A percentile compares a stretch with the other conserved stretches of the same genome.
Evolutionary conservation across 2,888 invertebrate genomes (phyloP).

Genomic region (Melanargia galathea): DNA sequence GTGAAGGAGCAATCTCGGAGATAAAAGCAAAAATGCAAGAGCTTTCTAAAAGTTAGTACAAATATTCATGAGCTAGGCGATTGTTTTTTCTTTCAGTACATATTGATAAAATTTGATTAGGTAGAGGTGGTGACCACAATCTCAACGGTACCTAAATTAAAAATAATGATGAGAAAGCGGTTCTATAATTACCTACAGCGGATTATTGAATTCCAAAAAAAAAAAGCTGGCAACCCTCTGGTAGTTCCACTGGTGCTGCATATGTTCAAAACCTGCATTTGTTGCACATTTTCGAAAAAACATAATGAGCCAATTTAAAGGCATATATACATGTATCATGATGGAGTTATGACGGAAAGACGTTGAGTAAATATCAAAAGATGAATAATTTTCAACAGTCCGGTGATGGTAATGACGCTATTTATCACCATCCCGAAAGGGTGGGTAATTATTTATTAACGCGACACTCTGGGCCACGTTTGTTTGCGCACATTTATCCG

Average conservation of each 20-base stretch:
- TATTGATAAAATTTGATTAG: background rate
- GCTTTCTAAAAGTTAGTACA: constrained; percentile 57
- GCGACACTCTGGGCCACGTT: constrained; percentile 73
- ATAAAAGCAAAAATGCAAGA: constrained; percentile 52
- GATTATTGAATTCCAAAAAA: too few relatives aligned
- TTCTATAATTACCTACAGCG: too few relatives aligned
- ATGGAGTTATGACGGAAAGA: background rate
- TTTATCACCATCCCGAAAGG: constrained; percentile 78
- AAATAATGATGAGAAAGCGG: too few relatives aligned
- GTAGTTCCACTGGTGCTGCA: too few relatives aligned
- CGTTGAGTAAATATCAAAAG: constrained; percentile 73
- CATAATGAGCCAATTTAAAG: background rate
- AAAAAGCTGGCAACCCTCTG: too few relatives aligned
- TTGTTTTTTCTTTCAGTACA: background rate
- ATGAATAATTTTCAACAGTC: constrained; percentile 71
- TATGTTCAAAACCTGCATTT: too few relatives aligned
- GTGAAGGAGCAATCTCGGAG: constrained; percentile 33
- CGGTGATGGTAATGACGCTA: constrained; percentile 79
- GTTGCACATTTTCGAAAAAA: too few relatives aligned
- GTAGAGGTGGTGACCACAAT: background rate
- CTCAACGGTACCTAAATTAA: background rate
- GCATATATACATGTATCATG: background rate
- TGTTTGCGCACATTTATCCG: constrained; percentile 73
- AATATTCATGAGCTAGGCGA: constrained; percentile 37
- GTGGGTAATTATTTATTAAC: constrained; percentile 80